phyloP scores from a whole-genome alignment of 1,140 invertebrate genomes.

The Hyposmocoma kahamanoa region DNA sequence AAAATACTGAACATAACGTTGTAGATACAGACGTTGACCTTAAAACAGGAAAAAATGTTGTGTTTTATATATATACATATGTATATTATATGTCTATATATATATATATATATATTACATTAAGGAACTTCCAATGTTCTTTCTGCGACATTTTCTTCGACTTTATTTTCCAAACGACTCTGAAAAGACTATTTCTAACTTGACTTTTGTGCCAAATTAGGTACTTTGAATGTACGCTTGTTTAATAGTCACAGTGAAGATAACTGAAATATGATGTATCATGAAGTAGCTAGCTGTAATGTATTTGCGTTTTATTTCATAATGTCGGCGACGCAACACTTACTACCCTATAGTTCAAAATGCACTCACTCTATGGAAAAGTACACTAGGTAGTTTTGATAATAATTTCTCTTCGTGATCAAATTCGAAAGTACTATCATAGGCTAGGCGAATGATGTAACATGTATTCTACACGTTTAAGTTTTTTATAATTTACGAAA shows the following conservation, averaged over 20 bases:
- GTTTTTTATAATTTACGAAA: conserved; percentile 29
- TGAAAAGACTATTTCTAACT: conserved; percentile 13
- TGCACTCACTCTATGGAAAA: conserved; percentile 62
- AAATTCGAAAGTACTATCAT: conserved; percentile 71
- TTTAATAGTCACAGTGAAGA: conserved; percentile 47
- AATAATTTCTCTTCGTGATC: conserved; percentile 72
- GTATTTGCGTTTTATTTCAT: conserved; percentile 55
- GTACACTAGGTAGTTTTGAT: conserved; percentile 69
- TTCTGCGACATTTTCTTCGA: background rate
- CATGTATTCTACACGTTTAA: conserved; percentile 43
- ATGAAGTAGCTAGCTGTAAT: conserved; percentile 64
- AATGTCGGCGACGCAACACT: conserved; percentile 52
- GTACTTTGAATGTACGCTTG: conserved; percentile 49
- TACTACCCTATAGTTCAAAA: conserved; percentile 63
- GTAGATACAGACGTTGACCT: too few relatives aligned
- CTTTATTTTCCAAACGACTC: background rate
- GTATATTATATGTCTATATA: too few relatives aligned
- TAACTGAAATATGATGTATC: conserved; percentile 48
- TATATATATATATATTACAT: background rate
- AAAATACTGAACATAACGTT: too few relatives aligned
- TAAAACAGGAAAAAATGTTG: too few relatives aligned
- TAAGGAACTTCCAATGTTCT: background rate
- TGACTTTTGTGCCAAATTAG: conserved; percentile 59
- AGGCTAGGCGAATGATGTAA: conserved; percentile 67
- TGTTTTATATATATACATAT: too few relatives aligned